phyloP scores from a whole-genome alignment of 2,888 invertebrate genomes.

The Leucophenga maculata region DNA sequence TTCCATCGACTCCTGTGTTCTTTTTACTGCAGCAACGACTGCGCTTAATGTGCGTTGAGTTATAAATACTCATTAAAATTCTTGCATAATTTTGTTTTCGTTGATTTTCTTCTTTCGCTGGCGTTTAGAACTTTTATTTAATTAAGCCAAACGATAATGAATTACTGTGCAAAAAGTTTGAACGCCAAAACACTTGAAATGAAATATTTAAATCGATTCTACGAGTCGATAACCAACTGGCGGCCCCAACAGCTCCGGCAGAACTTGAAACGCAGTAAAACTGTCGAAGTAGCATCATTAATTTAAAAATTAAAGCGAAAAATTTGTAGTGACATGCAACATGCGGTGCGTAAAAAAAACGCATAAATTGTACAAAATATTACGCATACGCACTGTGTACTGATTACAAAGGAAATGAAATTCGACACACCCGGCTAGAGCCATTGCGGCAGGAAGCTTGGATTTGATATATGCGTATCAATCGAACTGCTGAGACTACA shows the following conservation, averaged over 20 bases:
- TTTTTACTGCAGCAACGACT: too few relatives aligned
- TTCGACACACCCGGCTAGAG: too few relatives aligned
- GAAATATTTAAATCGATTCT: too few relatives aligned
- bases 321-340: slow-evolving; percentile 16
- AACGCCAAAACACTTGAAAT: neutral
- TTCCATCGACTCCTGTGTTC: too few relatives aligned
- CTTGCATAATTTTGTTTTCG: neutral
- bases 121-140: neutral
- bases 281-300: slow-evolving; percentile 37
- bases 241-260: slow-evolving; percentile 1
- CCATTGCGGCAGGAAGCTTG: neutral
- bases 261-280: slow-evolving; percentile 24
- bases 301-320: slow-evolving; percentile 22
- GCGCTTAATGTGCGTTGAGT: too few relatives aligned
- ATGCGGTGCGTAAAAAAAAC: slow-evolving; percentile 13
- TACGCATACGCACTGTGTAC: neutral
- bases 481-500: too few relatives aligned
- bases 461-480: too few relatives aligned
- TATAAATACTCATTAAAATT: too few relatives aligned
- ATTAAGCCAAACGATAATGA: slow-evolving; percentile 1
- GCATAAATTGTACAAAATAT: slow-evolving; percentile 18
- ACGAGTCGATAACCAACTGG: neutral
- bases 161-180: neutral
- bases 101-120: neutral
- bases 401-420: neutral